These are phyloP conservation scores for Athalia cordata DNA, from an alignment of 2,888 invertebrate genomes.

Conservation along the genomic window DNA sequence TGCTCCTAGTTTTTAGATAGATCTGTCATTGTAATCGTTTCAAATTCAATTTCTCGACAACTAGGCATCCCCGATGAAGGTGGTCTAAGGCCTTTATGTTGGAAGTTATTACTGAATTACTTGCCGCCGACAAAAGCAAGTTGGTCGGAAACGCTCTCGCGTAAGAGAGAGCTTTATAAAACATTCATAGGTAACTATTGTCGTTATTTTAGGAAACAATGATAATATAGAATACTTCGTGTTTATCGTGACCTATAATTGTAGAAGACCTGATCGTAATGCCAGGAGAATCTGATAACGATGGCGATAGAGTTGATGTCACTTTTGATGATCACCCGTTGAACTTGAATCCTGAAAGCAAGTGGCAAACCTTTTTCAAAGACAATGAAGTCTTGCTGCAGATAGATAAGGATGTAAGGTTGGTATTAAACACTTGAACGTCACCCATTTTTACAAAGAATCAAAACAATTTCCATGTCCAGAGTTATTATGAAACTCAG, in stretches of 20 bases:
- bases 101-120: constrained; percentile 92
- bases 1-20: background rate
- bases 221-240: background rate
- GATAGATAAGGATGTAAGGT: constrained; percentile 97
- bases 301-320: constrained; percentile 77
- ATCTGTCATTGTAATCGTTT: background rate
- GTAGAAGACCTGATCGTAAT: constrained; percentile 91
- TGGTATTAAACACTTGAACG: constrained; percentile 7
- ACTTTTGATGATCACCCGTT: constrained; percentile 89
- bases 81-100: constrained; percentile 87
- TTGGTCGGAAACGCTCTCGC: constrained; percentile 82
- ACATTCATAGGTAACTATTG: constrained; percentile 82
- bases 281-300: constrained; percentile 80
- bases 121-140: constrained; percentile 81
- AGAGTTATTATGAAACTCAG: background rate
- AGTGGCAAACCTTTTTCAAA: constrained; percentile 96
- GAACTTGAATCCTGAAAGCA: constrained; percentile 95
- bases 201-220: background rate
- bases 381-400: constrained; percentile 98
- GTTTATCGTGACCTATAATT: constrained; percentile 54
- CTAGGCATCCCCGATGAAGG: constrained; percentile 92
- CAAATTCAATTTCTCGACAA: background rate
- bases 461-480: background rate
- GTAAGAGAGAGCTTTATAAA: constrained; percentile 87
- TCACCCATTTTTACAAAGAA: background rate